A percentile compares a stretch with the other conserved stretches of the same genome.
phyloP scores from a whole-genome alignment of 2,888 invertebrate species.

The Coleophora flavipennella region DNA sequence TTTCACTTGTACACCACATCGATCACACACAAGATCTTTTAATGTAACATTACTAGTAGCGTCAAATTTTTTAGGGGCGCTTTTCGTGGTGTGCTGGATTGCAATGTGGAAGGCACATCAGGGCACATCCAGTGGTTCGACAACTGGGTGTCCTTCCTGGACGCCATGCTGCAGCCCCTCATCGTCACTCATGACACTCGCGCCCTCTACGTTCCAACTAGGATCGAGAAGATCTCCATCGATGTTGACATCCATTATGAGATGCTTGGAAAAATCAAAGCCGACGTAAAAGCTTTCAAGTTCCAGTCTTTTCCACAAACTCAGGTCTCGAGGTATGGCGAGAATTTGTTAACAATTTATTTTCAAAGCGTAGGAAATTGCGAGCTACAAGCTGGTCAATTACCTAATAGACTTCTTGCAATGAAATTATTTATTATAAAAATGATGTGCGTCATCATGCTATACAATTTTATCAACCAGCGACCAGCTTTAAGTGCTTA shows the following conservation, averaged over 20 bases:
- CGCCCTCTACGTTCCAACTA: slow-evolving; percentile 81
- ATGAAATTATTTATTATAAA: too few relatives aligned
- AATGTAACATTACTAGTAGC: too few relatives aligned
- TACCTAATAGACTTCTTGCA: too few relatives aligned
- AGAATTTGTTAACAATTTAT: neutral
- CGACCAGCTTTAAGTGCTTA: too few relatives aligned
- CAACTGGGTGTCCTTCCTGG: slow-evolving; percentile 91
- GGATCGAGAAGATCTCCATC: slow-evolving; percentile 79
- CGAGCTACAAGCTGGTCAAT: too few relatives aligned
- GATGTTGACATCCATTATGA: slow-evolving; percentile 75
- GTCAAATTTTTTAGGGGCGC: slow-evolving; percentile 43
- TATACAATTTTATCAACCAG: too few relatives aligned
- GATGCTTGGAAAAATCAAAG: slow-evolving; percentile 57
- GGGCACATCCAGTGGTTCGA: slow-evolving; percentile 78
- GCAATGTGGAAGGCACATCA: slow-evolving; percentile 61
- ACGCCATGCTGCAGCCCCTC: slow-evolving; percentile 90
- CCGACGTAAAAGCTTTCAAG: slow-evolving; percentile 34
- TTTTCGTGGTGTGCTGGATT: slow-evolving; percentile 73
- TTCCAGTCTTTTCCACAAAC: neutral
- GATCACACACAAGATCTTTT: too few relatives aligned
- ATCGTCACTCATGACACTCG: slow-evolving; percentile 79
- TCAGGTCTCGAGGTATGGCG: neutral
- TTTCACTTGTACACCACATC: too few relatives aligned
- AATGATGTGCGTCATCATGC: too few relatives aligned
- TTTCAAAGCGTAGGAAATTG: too few relatives aligned